Conservation (phyloP, 2,797 vertebrate species). For the Cyprinella venusta region DNA sequence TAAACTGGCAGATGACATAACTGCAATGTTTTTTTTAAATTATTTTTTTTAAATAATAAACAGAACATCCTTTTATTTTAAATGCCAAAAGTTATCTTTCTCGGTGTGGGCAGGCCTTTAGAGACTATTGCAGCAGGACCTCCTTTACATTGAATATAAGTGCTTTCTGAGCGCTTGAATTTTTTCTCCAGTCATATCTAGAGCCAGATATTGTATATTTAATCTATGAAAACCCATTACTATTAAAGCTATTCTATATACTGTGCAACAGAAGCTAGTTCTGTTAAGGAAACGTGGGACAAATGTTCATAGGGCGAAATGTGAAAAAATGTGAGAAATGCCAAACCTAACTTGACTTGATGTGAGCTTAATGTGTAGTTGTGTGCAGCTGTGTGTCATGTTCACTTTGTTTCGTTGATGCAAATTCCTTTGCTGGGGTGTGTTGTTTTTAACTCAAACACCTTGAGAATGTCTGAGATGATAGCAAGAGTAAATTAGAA, state of each 20-base stretch:
- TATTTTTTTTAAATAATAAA: background rate
- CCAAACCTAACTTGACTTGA: conserved; percentile 41
- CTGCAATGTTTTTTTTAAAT: too few species aligned
- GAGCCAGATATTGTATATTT: background rate
- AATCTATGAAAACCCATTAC: background rate
- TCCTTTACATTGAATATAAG: background rate
- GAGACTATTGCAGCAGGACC: background rate
- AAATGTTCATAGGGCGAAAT: background rate
- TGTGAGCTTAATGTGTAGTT: conserved; percentile 37
- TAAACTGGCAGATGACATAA: background rate
- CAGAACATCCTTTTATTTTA: background rate
- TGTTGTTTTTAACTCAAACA: conserved; percentile 33
- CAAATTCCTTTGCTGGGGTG: conserved; percentile 8
- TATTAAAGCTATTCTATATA: background rate
- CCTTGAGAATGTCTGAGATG: conserved; percentile 18
- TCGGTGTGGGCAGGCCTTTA: background rate
- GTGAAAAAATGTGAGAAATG: too few species aligned
- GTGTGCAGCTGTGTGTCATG: conserved; percentile 32
- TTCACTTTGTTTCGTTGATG: conserved; percentile 25
- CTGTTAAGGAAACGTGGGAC: background rate
- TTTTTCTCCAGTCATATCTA: background rate
- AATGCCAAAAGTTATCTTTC: background rate
- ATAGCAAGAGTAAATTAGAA: conserved; percentile 21
- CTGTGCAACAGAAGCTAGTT: background rate
- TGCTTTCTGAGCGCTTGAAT: background rate